Evolutionary conservation across 2,888 invertebrate genomes (phyloP).

Genomic region (Pollenia griseotomentosa): DNA sequence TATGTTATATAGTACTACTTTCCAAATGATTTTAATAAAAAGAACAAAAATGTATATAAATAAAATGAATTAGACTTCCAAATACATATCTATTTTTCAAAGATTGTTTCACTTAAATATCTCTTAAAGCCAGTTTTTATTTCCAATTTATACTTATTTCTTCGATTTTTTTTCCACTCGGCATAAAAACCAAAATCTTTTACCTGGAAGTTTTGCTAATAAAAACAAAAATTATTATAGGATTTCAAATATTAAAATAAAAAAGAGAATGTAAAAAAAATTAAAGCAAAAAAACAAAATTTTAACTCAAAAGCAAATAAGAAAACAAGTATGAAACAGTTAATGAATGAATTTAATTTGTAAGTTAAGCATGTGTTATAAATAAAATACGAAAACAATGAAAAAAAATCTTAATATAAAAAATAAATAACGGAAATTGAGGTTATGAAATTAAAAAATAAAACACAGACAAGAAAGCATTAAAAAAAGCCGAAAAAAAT

Average conservation of each 20-base stretch:
- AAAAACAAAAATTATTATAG: neutral
- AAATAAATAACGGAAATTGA: slow-evolving; percentile 41
- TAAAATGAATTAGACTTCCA: too few relatives aligned
- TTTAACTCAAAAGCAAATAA: slow-evolving; percentile 18
- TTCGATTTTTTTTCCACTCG: neutral
- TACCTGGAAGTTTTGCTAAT: neutral
- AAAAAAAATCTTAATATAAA: neutral
- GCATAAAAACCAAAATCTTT: slow-evolving; percentile 7
- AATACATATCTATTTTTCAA: neutral
- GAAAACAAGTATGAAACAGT: slow-evolving; percentile 44
- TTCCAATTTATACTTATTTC: neutral
- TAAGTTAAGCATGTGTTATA: slow-evolving; percentile 57
- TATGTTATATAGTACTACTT: too few relatives aligned
- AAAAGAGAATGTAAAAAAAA: neutral
- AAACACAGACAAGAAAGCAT: slow-evolving; percentile 41
- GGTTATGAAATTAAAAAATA: slow-evolving; percentile 23
- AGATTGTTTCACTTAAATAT: neutral
- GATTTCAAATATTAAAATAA: neutral
- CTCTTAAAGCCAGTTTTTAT: slow-evolving; percentile 22
- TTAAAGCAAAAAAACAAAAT: slow-evolving; percentile 1
- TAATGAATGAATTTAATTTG: slow-evolving; percentile 58
- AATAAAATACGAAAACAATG: slow-evolving; percentile 27
- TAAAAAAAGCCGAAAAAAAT: slow-evolving; percentile 45
- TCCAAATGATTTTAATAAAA: too few relatives aligned
- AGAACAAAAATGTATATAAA: too few relatives aligned